Evolutionary conservation across 2,888 invertebrate genomes (phyloP), one percentile per base, ranked within the genome.

Genomic region (Odontomyia ornata): DNA sequence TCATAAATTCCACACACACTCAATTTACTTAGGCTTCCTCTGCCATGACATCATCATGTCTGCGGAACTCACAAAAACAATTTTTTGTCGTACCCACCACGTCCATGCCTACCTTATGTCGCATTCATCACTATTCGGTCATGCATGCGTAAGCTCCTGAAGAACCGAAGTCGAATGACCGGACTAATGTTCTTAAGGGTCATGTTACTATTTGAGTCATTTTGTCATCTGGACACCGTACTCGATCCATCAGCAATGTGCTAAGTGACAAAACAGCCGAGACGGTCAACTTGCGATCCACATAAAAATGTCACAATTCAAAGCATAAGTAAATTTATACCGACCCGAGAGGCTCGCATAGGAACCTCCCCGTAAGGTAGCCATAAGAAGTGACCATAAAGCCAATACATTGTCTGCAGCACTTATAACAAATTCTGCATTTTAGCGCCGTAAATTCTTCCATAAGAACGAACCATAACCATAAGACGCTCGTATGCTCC

Each of bases 21-120:
- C 9, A 36, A 36, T 36, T n/a, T 13, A 18, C 11, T 56, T 18
- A 23, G 60, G 21, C 60, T 60, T 60, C 60, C 21, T 60, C 21
- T 60, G 23, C 21, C 60, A 60, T 60, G 60, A 60, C 60, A 60
- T 60, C 60, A 36, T 9, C 36, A 60, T 23, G 23, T 23, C 60
- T 21, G 18, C n/a, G 13, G 23, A 60, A 21, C 21, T 5, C 23
- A 52, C 60, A 60, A 18, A 60, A 11, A 60, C 18, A 60, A n/a
- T 21, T 11, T 60, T 9, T 25, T 18, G 3, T 3, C 36, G 3
- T 5, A 3, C 9, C 36, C 36, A 36, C 9, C 36, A 36, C 9
- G 9, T n/a, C 36, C 3, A 36, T 5, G 36, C 36, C 36, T 36
- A 36, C 36, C 5, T 5, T 36, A 36, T 36, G 36, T 36, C 36